A percentile compares a stretch with the other conserved stretches of the same genome.
phyloP scores from a whole-genome alignment of 2,113 vertebrate genomes.

The Oreochromis aureus region DNA sequence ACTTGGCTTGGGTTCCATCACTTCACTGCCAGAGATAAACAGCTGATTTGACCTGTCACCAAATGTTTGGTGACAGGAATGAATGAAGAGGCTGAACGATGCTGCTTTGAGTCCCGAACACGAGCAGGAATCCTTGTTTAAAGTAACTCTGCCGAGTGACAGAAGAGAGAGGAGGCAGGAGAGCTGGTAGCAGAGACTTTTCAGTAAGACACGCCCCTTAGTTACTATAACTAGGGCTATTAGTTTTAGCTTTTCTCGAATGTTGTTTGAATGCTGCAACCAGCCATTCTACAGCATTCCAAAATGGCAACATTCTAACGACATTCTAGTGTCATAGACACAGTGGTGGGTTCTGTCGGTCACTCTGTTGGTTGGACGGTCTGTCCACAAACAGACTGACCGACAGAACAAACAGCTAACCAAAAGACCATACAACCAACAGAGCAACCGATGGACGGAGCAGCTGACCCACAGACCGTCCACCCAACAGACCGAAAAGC shows the following conservation, averaged over 20 bases:
- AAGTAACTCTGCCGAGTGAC: background rate
- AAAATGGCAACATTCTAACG: background rate
- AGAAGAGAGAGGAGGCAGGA: background rate
- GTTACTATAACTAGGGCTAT: background rate
- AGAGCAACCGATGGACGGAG: background rate
- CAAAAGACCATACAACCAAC: background rate
- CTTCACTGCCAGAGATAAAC: background rate
- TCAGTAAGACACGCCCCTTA: background rate
- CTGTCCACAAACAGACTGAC: background rate
- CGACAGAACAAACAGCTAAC: background rate
- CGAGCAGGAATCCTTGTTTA: background rate
- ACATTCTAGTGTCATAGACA: background rate
- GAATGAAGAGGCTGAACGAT: background rate
- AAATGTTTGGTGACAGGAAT: background rate
- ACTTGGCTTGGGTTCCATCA: background rate
- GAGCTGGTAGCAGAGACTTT: background rate
- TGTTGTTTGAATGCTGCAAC: background rate
- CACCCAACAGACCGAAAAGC: background rate
- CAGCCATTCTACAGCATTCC: background rate
- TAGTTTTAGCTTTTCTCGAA: background rate
- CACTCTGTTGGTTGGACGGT: background rate
- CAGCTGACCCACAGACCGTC: background rate
- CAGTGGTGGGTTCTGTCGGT: background rate
- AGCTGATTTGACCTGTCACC: background rate
- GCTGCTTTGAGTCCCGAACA: background rate